Percentiles rank a stretch among this genome's conserved stretches.
phyloP scores from a whole-genome alignment of 2,888 invertebrate genomes.

The Lasius fuliginosus region DNA sequence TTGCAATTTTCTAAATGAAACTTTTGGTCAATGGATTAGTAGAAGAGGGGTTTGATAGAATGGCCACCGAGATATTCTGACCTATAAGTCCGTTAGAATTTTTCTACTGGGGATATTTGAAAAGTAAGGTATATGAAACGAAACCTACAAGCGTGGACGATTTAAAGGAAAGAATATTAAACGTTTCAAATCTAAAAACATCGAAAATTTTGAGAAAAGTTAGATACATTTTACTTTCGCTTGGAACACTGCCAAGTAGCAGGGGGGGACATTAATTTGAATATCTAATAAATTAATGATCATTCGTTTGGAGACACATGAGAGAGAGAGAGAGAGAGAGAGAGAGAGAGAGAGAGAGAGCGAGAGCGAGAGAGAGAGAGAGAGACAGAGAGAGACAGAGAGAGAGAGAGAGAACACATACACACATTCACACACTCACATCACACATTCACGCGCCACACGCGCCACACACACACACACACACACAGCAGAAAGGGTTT shows the following conservation, averaged over 20 bases:
- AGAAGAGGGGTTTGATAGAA: background rate
- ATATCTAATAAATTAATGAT: background rate
- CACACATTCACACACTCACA: too few species aligned
- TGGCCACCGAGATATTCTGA: background rate
- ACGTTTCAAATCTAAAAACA: background rate
- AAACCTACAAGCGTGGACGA: background rate
- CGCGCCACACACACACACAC: too few species aligned
- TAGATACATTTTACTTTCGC: constrained; percentile 20
- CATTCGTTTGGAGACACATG: background rate
- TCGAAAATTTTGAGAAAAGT: background rate
- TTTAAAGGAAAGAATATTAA: background rate
- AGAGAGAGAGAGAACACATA: too few species aligned
- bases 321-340: too few species aligned
- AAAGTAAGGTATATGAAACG: background rate
- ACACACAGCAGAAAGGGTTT: too few species aligned
- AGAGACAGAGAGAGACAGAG: too few species aligned
- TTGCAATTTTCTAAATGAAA: background rate
- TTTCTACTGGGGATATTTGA: background rate
- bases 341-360: too few species aligned
- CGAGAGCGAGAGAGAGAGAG: too few species aligned
- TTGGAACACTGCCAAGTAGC: background rate
- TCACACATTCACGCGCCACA: too few species aligned
- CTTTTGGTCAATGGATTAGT: background rate
- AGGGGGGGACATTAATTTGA: background rate
- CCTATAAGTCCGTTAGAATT: background rate